A percentile compares a stretch with the other conserved stretches of the same genome.
Evolutionary conservation across 2,888 invertebrate species (phyloP).

Genomic region (Caenorhabditis wallacei): DNA sequence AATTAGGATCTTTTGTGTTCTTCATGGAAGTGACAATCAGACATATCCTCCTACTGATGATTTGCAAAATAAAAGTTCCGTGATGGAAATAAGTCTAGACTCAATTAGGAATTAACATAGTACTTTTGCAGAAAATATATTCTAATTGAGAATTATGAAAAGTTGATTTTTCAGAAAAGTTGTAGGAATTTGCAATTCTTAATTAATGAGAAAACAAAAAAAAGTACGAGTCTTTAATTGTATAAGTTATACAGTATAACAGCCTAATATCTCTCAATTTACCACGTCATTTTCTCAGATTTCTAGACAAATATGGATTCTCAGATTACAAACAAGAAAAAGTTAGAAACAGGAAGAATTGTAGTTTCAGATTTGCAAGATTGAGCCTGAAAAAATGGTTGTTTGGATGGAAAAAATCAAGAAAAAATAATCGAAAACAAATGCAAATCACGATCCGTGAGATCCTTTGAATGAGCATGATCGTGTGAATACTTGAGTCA

Average conservation of each 20-base stretch:
- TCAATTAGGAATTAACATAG: neutral
- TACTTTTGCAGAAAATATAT: too few relatives aligned
- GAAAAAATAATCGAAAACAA: neutral
- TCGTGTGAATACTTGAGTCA: conserved; percentile 4
- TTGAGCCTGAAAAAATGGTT: neutral
- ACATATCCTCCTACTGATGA: too few relatives aligned
- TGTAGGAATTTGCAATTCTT: too few relatives aligned
- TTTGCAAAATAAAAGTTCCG: neutral
- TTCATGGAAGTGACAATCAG: neutral
- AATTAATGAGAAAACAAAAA: too few relatives aligned
- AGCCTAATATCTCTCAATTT: conserved; percentile 34
- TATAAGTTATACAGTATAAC: too few relatives aligned
- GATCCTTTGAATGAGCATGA: conserved; percentile 1
- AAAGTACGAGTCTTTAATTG: too few relatives aligned
- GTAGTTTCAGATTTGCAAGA: conserved; percentile 1
- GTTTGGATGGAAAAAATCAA: conserved; percentile 4
- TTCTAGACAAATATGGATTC: conserved; percentile 25
- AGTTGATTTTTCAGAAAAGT: too few relatives aligned
- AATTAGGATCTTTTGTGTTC: neutral
- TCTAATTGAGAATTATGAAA: neutral
- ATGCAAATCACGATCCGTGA: conserved; percentile 1
- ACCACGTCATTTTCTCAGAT: conserved; percentile 26
- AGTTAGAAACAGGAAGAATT: neutral
- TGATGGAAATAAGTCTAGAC: neutral
- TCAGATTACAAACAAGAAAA: conserved; percentile 34